Percentiles rank a stretch among this genome's conserved stretches.
These are phyloP conservation scores for Cetoscarus ocellatus DNA, from an alignment of 2,797 vertebrate genomes.

Conservation along the genomic window DNA sequence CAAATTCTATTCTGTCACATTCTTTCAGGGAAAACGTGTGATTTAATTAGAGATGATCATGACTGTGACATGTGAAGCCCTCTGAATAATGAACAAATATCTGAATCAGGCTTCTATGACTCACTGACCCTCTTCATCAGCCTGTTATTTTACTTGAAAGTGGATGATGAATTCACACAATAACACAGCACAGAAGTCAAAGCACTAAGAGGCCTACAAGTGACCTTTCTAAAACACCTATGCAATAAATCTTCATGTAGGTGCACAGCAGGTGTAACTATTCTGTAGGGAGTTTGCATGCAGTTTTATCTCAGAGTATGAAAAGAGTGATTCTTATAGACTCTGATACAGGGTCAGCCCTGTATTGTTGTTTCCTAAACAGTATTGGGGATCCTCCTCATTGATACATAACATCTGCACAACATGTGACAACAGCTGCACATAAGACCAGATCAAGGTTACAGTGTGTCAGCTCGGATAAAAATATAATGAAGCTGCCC, in stretches of 20 bases:
- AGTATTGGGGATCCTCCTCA: slow-evolving; percentile 35
- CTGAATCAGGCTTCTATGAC: slow-evolving; percentile 25
- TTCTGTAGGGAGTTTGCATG: slow-evolving; percentile 11
- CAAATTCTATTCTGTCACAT: no score
- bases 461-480: background rate
- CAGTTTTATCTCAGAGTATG: background rate
- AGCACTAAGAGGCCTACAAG: background rate
- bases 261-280: background rate
- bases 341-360: slow-evolving; percentile 35
- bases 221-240: slow-evolving; percentile 5
- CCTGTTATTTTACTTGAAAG: slow-evolving; percentile 17
- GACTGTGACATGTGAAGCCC: background rate
- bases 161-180: background rate
- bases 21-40: background rate
- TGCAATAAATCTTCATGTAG: background rate
- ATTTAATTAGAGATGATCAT: background rate
- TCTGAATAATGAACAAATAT: background rate
- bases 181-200: background rate
- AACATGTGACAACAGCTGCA: slow-evolving; percentile 16
- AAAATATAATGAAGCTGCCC: background rate
- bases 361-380: slow-evolving; percentile 46
- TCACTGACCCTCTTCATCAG: slow-evolving; percentile 11
- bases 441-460: slow-evolving; percentile 21
- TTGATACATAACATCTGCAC: slow-evolving; percentile 28
- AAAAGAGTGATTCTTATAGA: background rate